Percentiles rank a stretch among this genome's conserved stretches.
Conservation (phyloP, 2,888 invertebrate genomes). For the Laothoe populi region DNA sequence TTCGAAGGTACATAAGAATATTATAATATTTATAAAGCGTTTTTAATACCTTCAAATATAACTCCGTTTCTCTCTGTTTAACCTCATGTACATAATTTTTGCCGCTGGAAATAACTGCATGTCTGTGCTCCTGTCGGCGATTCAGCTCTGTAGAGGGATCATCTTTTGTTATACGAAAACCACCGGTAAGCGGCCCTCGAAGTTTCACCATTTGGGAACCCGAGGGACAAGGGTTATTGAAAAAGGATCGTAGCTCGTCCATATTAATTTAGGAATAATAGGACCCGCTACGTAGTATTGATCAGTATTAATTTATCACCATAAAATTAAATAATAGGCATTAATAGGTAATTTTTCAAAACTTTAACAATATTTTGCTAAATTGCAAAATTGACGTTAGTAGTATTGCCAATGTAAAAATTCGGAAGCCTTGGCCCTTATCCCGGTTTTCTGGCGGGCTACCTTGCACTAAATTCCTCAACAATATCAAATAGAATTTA, state of each 20-base stretch:
- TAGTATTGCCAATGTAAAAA: no score
- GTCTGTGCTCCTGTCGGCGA: constrained; percentile 66
- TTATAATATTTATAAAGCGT: neutral
- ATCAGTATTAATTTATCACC: no score
- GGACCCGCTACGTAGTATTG: no score
- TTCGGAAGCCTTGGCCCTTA: no score
- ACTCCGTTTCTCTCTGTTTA: constrained; percentile 59
- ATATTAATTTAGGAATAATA: constrained; percentile 40
- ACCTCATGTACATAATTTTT: constrained; percentile 69
- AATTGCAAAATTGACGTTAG: neutral
- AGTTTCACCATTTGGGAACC: constrained; percentile 58
- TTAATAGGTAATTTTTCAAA: no score
- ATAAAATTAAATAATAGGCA: no score
- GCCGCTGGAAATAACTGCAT: constrained; percentile 57
- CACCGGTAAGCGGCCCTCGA: constrained; percentile 66
- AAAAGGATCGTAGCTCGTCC: constrained; percentile 74
- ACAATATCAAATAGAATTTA: no score
- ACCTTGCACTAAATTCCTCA: no score
- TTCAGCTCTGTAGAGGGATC: constrained; percentile 56
- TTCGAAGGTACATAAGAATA: neutral
- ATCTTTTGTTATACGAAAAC: constrained; percentile 61
- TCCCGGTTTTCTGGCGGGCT: no score
- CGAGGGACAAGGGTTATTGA: constrained; percentile 63
- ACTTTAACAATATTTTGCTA: constrained; percentile 2
- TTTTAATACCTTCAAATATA: constrained; percentile 62